Conservation (phyloP, 2,113 vertebrate species). For the Pseudopipra pipra region DNA sequence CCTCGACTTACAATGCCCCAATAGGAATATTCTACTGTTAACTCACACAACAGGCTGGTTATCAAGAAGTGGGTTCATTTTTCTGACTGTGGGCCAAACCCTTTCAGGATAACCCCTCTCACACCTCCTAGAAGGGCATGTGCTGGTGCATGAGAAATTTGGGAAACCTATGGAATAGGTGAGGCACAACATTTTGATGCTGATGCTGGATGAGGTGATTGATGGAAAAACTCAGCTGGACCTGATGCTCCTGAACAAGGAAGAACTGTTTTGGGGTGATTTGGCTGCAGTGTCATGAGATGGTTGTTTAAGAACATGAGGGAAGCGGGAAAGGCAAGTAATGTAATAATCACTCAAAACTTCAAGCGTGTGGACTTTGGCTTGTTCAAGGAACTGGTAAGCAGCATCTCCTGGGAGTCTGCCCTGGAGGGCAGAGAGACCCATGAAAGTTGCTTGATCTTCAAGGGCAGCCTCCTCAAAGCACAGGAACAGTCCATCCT, state of each 20-base stretch:
- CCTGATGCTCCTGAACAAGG: not conserved
- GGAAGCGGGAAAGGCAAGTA: not conserved
- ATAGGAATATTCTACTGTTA: not conserved
- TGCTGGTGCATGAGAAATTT: not conserved
- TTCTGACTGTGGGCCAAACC: not conserved
- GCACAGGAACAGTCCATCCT: slow-evolving; percentile 35
- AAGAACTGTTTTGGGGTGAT: not conserved
- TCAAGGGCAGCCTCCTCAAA: slow-evolving; percentile 52
- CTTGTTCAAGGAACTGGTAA: slow-evolving; percentile 14
- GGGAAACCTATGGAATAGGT: accelerated
- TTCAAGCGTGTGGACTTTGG: not conserved
- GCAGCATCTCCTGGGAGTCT: slow-evolving; percentile 5
- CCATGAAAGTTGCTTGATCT: slow-evolving; percentile 33
- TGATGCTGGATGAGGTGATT: not conserved
- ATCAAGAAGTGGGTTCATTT: not conserved
- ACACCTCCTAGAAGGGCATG: not conserved
- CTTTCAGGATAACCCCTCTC: not conserved
- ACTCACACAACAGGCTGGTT: not conserved
- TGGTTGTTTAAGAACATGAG: not conserved
- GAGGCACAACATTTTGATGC: not conserved
- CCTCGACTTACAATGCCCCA: accelerated
- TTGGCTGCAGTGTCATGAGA: not conserved
- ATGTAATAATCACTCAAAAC: not conserved
- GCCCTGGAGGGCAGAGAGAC: slow-evolving; percentile 16
- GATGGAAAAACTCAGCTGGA: not conserved